Evolutionary conservation across 2,113 vertebrate species (phyloP).

Genomic region (Dipodomys stephensi): DNA sequence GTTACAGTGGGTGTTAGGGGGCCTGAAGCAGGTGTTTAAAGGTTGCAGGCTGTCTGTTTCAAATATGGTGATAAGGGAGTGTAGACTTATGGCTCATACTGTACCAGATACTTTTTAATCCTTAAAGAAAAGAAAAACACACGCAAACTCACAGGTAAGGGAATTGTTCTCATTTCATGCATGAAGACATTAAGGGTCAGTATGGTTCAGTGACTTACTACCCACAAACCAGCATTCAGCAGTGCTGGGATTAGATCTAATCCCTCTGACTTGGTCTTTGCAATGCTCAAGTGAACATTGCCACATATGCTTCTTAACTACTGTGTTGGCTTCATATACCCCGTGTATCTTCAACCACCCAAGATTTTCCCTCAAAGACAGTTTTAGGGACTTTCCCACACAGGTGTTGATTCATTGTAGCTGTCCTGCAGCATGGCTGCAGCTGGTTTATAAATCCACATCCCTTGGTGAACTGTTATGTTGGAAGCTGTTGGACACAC

Average conservation of each 20-base stretch:
- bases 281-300: not conserved
- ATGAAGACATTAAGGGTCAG: slow-evolving; percentile 25
- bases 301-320: not conserved
- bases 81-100: not conserved
- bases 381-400: not conserved
- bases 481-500: not conserved
- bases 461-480: not conserved
- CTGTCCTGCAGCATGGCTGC: no score
- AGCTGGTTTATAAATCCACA: not conserved
- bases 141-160: not conserved
- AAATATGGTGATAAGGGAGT: not conserved
- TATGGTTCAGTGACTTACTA: not conserved
- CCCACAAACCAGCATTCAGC: not conserved
- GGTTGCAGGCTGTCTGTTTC: not conserved
- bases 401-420: not conserved
- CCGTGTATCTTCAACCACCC: not conserved
- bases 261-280: not conserved
- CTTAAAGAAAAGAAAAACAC: not conserved
- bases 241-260: not conserved
- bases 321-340: not conserved
- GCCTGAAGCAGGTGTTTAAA: not conserved
- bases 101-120: not conserved
- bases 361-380: not conserved
- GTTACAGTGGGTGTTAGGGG: not conserved
- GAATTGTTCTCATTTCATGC: slow-evolving; percentile 13